Conservation (phyloP, 2,888 invertebrate species). For the Nymphalis c-album region DNA sequence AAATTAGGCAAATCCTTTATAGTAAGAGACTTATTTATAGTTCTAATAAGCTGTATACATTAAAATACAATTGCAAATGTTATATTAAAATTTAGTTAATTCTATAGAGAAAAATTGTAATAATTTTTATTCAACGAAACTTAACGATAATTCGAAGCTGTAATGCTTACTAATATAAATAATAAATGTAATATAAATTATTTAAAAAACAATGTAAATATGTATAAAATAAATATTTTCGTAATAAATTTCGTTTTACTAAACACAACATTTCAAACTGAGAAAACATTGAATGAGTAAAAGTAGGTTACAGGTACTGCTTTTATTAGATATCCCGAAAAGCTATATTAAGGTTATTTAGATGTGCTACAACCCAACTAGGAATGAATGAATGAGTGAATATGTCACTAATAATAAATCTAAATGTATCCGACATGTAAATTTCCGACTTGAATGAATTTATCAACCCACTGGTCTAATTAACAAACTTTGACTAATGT, state of each 20-base stretch:
- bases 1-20: conserved; percentile 6
- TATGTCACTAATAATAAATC: conserved; percentile 17
- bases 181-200: conserved; percentile 4
- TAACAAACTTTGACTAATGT: neutral
- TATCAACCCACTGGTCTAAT: conserved; percentile 16
- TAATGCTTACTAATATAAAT: neutral
- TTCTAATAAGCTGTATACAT: neutral
- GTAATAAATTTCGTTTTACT: conserved; percentile 44
- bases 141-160: neutral
- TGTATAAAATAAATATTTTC: conserved; percentile 77
- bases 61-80: neutral
- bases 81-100: conserved; percentile 2
- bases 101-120: neutral
- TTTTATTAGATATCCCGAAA: neutral
- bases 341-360: neutral
- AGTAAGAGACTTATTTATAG: conserved; percentile 5
- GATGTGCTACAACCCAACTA: neutral
- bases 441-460: conserved; percentile 16
- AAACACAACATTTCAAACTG: neutral
- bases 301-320: neutral
- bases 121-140: conserved; percentile 4
- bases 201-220: conserved; percentile 57
- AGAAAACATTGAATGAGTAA: neutral
- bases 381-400: conserved; percentile 4
- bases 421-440: conserved; percentile 15